Evolutionary conservation across 1,140 invertebrate species (phyloP).

Genomic region (Drosophila hydei): DNA sequence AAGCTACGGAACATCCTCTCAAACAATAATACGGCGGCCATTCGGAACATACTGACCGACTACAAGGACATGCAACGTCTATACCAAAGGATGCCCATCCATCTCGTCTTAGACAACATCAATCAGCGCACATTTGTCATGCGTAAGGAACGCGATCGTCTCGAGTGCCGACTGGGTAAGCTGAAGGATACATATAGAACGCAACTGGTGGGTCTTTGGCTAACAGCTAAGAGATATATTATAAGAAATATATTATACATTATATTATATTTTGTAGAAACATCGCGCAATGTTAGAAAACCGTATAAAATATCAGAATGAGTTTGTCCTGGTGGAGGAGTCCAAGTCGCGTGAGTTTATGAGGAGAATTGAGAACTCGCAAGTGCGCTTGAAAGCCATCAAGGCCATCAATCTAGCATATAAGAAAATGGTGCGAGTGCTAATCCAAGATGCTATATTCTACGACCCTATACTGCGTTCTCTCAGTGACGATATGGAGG

Average conservation of each 20-base stretch:
- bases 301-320: slow-evolving; percentile 73
- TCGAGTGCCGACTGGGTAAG: slow-evolving; percentile 54
- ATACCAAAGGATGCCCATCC: slow-evolving; percentile 78
- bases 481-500: slow-evolving; percentile 69
- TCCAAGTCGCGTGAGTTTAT: slow-evolving; percentile 47
- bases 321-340: slow-evolving; percentile 71
- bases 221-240: background rate
- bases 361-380: slow-evolving; percentile 78
- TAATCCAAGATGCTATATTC: slow-evolving; percentile 70
- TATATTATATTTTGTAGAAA: slow-evolving; percentile 15
- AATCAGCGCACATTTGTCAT: slow-evolving; percentile 79
- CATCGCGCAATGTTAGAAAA: slow-evolving; percentile 61
- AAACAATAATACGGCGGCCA: slow-evolving; percentile 62
- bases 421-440: slow-evolving; percentile 69
- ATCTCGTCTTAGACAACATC: slow-evolving; percentile 74
- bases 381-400: slow-evolving; percentile 75
- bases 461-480: slow-evolving; percentile 79
- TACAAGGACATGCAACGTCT: slow-evolving; percentile 74
- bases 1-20: slow-evolving; percentile 66
- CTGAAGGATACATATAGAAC: slow-evolving; percentile 55
- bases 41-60: slow-evolving; percentile 71
- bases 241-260: background rate
- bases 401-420: slow-evolving; percentile 73
- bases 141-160: slow-evolving; percentile 78
- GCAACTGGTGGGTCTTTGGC: slow-evolving; percentile 36